Evolutionary conservation across 1,140 invertebrate species (phyloP), one percentile per base, ranked within the genome.

Genomic region (Anastrepha ludens): DNA sequence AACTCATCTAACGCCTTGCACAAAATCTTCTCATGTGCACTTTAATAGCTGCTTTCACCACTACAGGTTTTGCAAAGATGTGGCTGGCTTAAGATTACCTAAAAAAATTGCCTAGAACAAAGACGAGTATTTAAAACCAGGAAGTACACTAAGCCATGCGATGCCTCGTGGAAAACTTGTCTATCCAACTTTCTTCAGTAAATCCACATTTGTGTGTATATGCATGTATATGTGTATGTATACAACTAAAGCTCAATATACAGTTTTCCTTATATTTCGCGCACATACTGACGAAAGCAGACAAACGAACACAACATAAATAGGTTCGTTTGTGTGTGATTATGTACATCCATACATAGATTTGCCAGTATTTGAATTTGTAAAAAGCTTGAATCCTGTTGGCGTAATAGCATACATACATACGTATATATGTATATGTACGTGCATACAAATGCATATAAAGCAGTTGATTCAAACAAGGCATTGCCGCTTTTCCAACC

Each of bases 91-190:
- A 47, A 13, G 44, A 29, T 81, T n/a, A n/a, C 2, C 15, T 47
- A 55, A 59, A 59, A 59, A 1, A 67, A 65, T 1, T 7, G 78
- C 13, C 1, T 87, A 15, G 70, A 1, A 2, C 85, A 87, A 0
- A 15, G 6, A 29, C 13, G 15, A 47, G 7, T 55, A 81, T 58
- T 91, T 20, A 89, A 86, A 1, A 88, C 2, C 2, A 92, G 67
- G 44, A 91, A 58, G 17, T 81, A 2, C 6, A 81, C 17, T 50
- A 78, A 78, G 20, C 47, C 20, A 74, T n/a, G 44, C n/a, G 20
- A 55, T 8, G n/a, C 20, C 20, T 81, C 2, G 74, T 81, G 74
- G 74, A 81, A 81, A 55, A 81, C 74, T 81, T 55, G 74, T 29
- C 41, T 47, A 81, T 20, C 50, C 74, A 81, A 81, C 74, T 81